phyloP scores from a whole-genome alignment of 2,888 invertebrate genomes.

The Ectemnius continuus region DNA sequence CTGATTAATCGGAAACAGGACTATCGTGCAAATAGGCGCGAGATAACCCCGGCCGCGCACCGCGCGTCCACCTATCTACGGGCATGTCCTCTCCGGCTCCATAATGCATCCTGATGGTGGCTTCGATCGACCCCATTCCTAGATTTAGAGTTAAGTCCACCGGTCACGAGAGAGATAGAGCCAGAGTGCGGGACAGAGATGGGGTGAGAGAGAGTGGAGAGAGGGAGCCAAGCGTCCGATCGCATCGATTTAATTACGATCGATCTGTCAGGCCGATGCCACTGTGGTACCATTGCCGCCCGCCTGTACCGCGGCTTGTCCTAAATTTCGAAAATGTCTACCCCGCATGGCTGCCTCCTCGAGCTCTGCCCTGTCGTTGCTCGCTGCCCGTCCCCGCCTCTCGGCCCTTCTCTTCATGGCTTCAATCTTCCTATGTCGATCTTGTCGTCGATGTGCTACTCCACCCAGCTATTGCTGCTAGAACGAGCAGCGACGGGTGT shows the following conservation, averaged over 20 bases:
- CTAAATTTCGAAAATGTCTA: conserved; percentile 61
- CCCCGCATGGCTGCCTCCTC: conserved; percentile 27
- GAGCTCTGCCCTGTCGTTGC: conserved; percentile 21
- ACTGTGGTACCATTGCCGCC: conserved; percentile 43
- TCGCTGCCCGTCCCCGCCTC: conserved; percentile 5
- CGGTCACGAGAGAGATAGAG: conserved; percentile 39
- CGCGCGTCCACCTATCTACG: conserved; percentile 63
- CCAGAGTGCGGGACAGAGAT: no score
- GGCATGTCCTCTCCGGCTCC: conserved; percentile 62
- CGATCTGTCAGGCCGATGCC: conserved; percentile 61
- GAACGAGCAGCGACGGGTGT: conserved; percentile 1
- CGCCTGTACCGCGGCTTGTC: conserved; percentile 51
- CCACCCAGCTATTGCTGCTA: not conserved
- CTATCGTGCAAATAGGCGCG: conserved; percentile 75
- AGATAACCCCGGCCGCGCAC: conserved; percentile 68
- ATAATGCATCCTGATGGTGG: conserved; percentile 67
- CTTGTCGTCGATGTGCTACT: not conserved
- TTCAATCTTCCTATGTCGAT: not conserved
- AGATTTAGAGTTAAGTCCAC: conserved; percentile 65
- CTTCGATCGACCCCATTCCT: conserved; percentile 73
- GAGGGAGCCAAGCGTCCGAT: conserved; percentile 31
- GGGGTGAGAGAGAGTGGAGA: no score
- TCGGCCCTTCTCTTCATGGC: not conserved
- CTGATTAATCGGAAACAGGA: conserved; percentile 76
- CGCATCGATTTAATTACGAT: conserved; percentile 69